phyloP scores from a whole-genome alignment of 2,888 invertebrate genomes.

The Xanthorhoe spadicearia region DNA sequence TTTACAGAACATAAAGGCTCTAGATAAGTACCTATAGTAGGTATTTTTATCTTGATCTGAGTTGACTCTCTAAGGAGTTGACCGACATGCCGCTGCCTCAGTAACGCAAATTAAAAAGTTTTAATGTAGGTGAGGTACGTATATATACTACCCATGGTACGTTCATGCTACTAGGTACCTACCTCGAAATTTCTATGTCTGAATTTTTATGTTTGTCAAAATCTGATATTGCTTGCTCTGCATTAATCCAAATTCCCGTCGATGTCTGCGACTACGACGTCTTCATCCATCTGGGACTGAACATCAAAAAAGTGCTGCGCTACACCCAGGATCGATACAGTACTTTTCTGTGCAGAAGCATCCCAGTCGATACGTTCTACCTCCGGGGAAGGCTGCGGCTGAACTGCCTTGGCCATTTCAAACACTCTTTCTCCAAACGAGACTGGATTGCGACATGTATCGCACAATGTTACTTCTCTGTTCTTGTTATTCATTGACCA shows the following conservation, averaged over 20 bases:
- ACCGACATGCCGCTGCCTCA: too few species aligned
- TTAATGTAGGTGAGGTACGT: too few species aligned
- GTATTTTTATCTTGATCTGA: too few species aligned
- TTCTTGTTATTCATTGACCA: too few species aligned
- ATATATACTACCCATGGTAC: too few species aligned
- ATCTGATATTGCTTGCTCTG: not conserved
- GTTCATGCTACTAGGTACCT: too few species aligned
- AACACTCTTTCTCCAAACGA: not conserved
- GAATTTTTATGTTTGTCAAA: too few species aligned
- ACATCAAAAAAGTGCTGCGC: not conserved
- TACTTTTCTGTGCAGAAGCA: not conserved
- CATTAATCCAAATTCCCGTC: not conserved
- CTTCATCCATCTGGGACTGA: not conserved
- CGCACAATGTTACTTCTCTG: not conserved
- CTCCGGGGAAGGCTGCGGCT: not conserved
- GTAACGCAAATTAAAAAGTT: too few species aligned
- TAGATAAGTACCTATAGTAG: too few species aligned
- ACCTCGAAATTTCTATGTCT: too few species aligned
- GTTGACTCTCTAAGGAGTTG: too few species aligned
- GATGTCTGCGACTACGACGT: not conserved
- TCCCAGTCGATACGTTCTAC: not conserved
- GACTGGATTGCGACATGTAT: not conserved
- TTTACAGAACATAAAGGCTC: too few species aligned
- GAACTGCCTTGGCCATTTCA: not conserved
- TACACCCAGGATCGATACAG: not conserved